Conservation (phyloP, 2,113 vertebrate species). For the Rhinoptilus africanus region DNA sequence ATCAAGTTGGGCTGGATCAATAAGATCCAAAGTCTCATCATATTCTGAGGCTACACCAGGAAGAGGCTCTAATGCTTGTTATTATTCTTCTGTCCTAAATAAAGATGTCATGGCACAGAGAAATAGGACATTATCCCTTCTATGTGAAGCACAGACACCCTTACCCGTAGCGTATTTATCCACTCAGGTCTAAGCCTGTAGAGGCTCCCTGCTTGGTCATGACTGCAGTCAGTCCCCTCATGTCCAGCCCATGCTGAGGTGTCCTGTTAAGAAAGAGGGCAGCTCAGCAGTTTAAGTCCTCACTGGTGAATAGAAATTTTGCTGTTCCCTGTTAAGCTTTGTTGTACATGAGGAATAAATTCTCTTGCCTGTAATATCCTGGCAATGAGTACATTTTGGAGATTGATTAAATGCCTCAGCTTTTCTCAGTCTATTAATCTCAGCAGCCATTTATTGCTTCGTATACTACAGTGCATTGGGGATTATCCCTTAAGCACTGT, state of each 20-base stretch:
- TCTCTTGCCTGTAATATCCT: slow-evolving; percentile 32
- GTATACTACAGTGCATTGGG: slow-evolving; percentile 29
- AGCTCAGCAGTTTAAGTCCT: neutral
- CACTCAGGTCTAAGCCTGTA: neutral
- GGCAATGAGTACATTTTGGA: slow-evolving; percentile 24
- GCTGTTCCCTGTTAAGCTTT: neutral
- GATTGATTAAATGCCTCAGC: slow-evolving; percentile 61
- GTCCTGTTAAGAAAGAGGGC: neutral
- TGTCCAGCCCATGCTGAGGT: neutral
- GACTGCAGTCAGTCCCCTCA: neutral
- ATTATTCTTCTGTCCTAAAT: neutral
- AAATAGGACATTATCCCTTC: neutral
- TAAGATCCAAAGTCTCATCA: neutral
- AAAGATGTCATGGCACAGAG: neutral
- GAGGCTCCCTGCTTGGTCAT: neutral
- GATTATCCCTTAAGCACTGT: slow-evolving; percentile 65
- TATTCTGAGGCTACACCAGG: neutral
- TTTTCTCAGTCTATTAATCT: slow-evolving; percentile 64
- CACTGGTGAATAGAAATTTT: neutral
- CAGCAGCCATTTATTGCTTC: slow-evolving; percentile 62
- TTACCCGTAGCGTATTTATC: neutral
- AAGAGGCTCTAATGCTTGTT: neutral
- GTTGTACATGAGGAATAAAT: neutral
- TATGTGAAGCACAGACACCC: accelerated
- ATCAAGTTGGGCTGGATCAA: neutral